These are phyloP conservation scores for Nettapus auritus DNA, from an alignment of 2,113 vertebrate genomes.

Conservation along the genomic window DNA sequence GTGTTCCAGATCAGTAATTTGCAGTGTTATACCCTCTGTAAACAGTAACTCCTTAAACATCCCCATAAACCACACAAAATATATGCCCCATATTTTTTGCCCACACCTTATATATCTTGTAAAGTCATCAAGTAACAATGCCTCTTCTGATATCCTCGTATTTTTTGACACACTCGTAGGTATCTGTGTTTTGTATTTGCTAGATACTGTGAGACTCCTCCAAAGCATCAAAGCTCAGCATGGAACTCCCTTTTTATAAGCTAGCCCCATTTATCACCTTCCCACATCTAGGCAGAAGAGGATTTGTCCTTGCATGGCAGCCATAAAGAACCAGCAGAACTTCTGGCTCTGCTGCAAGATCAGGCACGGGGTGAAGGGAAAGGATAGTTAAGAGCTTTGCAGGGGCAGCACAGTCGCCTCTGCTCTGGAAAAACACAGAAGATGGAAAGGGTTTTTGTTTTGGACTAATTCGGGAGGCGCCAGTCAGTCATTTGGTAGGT, in stretches of 20 bases:
- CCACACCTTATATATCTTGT: background rate
- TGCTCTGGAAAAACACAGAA: background rate
- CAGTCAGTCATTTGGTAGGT: background rate
- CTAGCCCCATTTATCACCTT: background rate
- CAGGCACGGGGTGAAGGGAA: background rate
- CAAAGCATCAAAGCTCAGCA: background rate
- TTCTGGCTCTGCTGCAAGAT: background rate
- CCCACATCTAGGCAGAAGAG: background rate
- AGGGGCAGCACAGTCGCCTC: background rate
- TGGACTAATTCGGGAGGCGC: background rate
- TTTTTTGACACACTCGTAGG: background rate
- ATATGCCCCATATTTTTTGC: accelerated
- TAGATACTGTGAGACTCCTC: background rate
- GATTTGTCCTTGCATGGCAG: background rate
- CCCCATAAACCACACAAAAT: background rate
- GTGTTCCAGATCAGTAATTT: background rate
- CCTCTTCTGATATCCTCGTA: background rate
- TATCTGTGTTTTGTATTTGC: background rate
- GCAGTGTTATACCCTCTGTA: background rate
- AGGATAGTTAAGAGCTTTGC: background rate
- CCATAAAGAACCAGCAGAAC: background rate
- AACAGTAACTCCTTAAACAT: background rate
- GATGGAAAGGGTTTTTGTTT: background rate
- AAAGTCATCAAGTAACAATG: background rate
- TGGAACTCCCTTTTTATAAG: background rate